These are phyloP conservation scores for Sabatieria punctata DNA, from an alignment of 2,888 invertebrate species.

Conservation along the genomic window DNA sequence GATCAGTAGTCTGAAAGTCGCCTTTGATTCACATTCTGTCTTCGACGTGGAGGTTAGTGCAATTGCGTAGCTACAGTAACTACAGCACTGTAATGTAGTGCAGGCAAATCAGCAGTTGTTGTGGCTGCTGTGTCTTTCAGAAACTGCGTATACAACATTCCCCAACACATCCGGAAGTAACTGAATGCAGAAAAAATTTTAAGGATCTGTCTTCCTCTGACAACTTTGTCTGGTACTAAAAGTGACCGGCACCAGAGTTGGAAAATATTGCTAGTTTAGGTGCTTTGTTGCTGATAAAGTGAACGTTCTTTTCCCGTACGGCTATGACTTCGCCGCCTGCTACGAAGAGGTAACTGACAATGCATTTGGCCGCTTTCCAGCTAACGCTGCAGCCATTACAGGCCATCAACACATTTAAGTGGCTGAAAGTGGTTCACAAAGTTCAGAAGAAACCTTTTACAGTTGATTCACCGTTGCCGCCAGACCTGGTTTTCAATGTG, in stretches of 20 bases:
- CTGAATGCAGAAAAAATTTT: no score
- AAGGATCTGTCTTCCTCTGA: no score
- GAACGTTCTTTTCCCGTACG: conserved; percentile 33
- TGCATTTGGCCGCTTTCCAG: neutral
- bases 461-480: conserved; percentile 53
- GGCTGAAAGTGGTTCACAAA: conserved; percentile 68
- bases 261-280: no score
- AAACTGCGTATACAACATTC: no score
- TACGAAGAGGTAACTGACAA: conserved; percentile 35
- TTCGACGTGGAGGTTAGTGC: neutral
- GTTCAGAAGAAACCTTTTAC: conserved; percentile 49
- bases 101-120: no score
- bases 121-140: no score
- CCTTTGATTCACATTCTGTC: neutral
- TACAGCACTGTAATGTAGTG: no score
- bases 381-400: conserved; percentile 15
- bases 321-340: conserved; percentile 34
- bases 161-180: no score
- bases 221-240: no score
- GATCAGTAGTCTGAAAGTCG: neutral
- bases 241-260: no score
- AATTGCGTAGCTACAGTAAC: neutral
- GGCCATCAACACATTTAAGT: conserved; percentile 67
- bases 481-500: conserved; percentile 72
- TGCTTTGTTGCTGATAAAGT: conserved; percentile 26